A percentile compares a stretch with the other conserved stretches of the same genome.
Evolutionary conservation across 1,140 invertebrate genomes (phyloP).

Genomic region (Drosophila obscura): DNA sequence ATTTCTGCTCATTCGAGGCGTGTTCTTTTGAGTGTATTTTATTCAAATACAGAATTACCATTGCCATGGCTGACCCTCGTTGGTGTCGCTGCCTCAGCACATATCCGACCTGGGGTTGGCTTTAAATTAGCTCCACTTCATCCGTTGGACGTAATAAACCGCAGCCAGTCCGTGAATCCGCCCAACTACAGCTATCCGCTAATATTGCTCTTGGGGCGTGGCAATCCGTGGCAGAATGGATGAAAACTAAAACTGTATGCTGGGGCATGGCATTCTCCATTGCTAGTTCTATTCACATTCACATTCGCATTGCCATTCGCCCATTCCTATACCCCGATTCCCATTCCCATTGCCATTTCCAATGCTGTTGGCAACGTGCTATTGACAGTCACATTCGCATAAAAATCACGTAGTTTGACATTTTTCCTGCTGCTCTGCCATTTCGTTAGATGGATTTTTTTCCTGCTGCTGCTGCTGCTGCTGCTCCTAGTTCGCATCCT

Average conservation of each 20-base stretch:
- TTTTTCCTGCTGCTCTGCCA: constrained; percentile 70
- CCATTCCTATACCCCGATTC: not conserved
- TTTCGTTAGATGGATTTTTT: constrained; percentile 61
- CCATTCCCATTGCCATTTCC: constrained; percentile 41
- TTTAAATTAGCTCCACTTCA: constrained; percentile 75
- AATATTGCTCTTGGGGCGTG: constrained; percentile 31
- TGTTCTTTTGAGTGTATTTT: too few species aligned
- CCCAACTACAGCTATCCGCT: constrained; percentile 40
- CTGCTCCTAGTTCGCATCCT: constrained; percentile 17
- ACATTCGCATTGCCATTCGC: too few species aligned
- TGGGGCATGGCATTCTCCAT: constrained; percentile 9
- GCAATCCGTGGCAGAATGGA: constrained; percentile 3
- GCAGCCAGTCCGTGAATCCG: constrained; percentile 10
- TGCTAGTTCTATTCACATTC: not conserved
- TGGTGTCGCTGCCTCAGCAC: constrained; percentile 9
- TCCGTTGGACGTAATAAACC: constrained; percentile 65
- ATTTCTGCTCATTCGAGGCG: too few species aligned
- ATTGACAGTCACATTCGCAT: constrained; percentile 78
- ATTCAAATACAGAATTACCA: too few species aligned
- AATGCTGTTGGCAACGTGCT: constrained; percentile 48
- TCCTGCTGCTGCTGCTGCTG: constrained; percentile 10
- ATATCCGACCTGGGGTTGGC: constrained; percentile 55
- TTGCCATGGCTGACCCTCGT: too few species aligned
- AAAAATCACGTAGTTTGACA: constrained; percentile 81
- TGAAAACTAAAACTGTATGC: constrained; percentile 29